Evolutionary conservation across 2,888 invertebrate species (phyloP).

Genomic region (Toxonevra muliebris): DNA sequence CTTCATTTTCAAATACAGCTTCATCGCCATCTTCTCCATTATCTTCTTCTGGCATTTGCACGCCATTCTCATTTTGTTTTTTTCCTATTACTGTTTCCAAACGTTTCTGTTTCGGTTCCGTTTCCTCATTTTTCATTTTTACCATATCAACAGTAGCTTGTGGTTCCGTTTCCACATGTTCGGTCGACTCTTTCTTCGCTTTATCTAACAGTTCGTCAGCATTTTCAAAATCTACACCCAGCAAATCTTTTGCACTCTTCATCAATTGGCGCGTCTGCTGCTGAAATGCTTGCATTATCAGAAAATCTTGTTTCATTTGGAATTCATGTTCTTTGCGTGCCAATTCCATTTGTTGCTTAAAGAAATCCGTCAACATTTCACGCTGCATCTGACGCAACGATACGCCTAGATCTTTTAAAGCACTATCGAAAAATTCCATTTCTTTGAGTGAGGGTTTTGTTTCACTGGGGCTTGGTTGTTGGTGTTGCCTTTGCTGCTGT

Average conservation of each 20-base stretch:
- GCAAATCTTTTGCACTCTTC: constrained; percentile 45
- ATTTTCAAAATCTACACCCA: constrained; percentile 32
- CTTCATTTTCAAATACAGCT: constrained; percentile 10
- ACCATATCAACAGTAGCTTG: neutral
- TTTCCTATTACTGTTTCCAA: constrained; percentile 12
- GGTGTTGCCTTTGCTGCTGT: neutral
- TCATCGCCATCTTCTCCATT: constrained; percentile 22
- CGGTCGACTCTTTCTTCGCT: constrained; percentile 12
- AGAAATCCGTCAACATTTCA: constrained; percentile 59
- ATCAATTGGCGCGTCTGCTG: constrained; percentile 57
- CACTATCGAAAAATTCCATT: constrained; percentile 49
- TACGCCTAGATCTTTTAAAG: constrained; percentile 54
- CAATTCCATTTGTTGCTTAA: constrained; percentile 58
- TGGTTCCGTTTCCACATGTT: neutral
- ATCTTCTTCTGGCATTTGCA: constrained; percentile 23
- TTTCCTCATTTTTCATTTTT: constrained; percentile 5
- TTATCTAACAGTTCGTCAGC: constrained; percentile 10
- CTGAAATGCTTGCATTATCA: constrained; percentile 57
- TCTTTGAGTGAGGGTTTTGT: constrained; percentile 34
- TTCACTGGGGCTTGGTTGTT: constrained; percentile 2
- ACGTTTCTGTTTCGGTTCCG: neutral
- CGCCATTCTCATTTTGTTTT: constrained; percentile 29
- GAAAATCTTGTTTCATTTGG: constrained; percentile 57
- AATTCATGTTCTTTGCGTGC: constrained; percentile 61
- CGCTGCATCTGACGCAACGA: constrained; percentile 56